phyloP scores from a whole-genome alignment of 2,113 vertebrate genomes.

The Oncorhynchus masou region DNA sequence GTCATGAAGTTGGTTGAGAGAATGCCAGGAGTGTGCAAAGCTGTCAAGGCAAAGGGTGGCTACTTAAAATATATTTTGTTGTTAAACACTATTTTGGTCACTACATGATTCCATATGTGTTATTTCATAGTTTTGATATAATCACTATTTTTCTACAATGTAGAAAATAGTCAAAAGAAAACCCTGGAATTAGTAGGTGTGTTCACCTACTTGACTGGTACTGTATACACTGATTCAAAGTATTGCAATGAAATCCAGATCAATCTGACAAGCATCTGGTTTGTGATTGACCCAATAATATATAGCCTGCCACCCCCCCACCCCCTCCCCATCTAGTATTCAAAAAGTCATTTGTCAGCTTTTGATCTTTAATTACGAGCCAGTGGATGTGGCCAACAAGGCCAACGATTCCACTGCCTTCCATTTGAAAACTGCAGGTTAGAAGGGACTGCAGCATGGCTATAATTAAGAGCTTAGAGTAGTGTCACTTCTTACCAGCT shows the following conservation, averaged over 20 bases:
- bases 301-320: background rate
- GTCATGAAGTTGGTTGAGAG: too few relatives aligned
- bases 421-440: conserved; percentile 6
- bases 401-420: background rate
- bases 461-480: conserved; percentile 21
- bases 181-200: too few relatives aligned
- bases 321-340: background rate
- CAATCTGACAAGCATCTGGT: background rate
- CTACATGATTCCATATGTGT: too few relatives aligned
- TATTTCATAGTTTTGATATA: too few relatives aligned
- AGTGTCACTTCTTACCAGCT: conserved; percentile 87
- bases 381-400: background rate
- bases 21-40: too few relatives aligned
- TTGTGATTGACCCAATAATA: background rate
- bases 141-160: too few relatives aligned
- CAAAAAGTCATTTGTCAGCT: background rate
- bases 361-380: background rate
- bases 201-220: too few relatives aligned
- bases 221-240: too few relatives aligned
- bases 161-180: too few relatives aligned
- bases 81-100: too few relatives aligned
- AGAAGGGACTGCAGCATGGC: background rate
- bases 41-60: too few relatives aligned
- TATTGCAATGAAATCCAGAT: background rate
- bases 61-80: too few relatives aligned